Evolutionary conservation across 2,888 invertebrate genomes (phyloP), one percentile per base, ranked within the genome.

Genomic region (Drosophila helvetica): DNA sequence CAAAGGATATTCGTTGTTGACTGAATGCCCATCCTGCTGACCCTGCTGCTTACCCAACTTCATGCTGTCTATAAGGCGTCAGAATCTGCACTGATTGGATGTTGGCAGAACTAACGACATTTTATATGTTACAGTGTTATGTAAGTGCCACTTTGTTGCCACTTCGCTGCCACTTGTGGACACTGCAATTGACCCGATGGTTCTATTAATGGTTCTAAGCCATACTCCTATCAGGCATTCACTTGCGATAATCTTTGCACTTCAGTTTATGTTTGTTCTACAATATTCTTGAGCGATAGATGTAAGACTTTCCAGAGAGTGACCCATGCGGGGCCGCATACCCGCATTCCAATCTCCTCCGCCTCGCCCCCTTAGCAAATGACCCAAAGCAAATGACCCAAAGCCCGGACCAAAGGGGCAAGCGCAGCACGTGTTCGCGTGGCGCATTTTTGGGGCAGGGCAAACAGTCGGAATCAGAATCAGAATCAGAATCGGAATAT

Each of bases 391-490:
- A 84, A 82, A 75, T 76, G 68, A 68, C 38, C 55, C 59, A 17
- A 52, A 55, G 74, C 71, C 74, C 61, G 68, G 46, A 47, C 15
- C 71, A 69, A 80, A 80, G 54, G 10, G n/a, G 42, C 22, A 18
- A 19, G n/a, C 18, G 22, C 18, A 46, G 67, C 72, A 73, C 71
- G 71, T 71, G 71, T 74, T 71, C 6, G 53, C 71, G 53, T 53
- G 22, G 22, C 4, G 60, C 47, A 64, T 62, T 70, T 65, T 55
- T 47, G 73, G 77, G 79, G 78, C 77, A 79, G 84, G 83, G 71
- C 68, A 53, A 61, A 48, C 43, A 70, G 79, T 43, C 79, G 53
- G 61, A 85, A 87, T 85, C 81, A 79, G 81, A 88, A 84, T 86
- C 25, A 25, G 25, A 25, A 25, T 25, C 25, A 25, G 27, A 27